These are phyloP conservation scores for Tetranychus cinnabarinus DNA, from an alignment of 1,140 invertebrate genomes.

Conservation along the genomic window DNA sequence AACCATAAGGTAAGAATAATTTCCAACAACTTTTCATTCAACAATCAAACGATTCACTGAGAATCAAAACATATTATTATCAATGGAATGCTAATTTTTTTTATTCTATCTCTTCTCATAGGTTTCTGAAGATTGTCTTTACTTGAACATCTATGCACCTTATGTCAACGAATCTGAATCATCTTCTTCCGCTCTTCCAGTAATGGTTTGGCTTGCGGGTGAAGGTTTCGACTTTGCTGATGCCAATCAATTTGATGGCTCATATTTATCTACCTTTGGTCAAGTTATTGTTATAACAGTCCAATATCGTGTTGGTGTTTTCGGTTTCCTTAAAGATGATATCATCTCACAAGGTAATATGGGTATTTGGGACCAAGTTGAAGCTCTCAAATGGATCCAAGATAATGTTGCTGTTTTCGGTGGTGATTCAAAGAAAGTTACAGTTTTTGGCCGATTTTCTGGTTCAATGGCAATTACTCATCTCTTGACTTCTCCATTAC, in stretches of 20 bases:
- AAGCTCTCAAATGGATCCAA: constrained; percentile 72
- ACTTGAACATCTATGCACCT: constrained; percentile 14
- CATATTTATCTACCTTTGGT: constrained; percentile 14
- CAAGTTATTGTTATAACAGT: constrained; percentile 20
- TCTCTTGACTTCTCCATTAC: constrained; percentile 11
- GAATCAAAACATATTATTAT: too few relatives aligned
- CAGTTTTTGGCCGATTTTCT: constrained; percentile 42
- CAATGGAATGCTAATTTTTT: not conserved
- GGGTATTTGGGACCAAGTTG: constrained; percentile 81
- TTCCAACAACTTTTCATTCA: not conserved
- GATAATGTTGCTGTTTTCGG: constrained; percentile 77
- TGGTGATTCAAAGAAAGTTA: constrained; percentile 72
- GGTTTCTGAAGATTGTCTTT: constrained; percentile 16
- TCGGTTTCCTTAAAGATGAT: constrained; percentile 48
- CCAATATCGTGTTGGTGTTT: constrained; percentile 24
- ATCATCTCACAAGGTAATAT: constrained; percentile 38
- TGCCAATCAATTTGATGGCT: constrained; percentile 8
- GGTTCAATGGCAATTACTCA: constrained; percentile 16
- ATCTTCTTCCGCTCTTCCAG: constrained; percentile 2
- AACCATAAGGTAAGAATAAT: constrained; percentile 1
- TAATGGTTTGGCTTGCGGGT: constrained; percentile 16
- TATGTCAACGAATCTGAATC: not conserved
- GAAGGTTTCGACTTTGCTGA: constrained; percentile 19
- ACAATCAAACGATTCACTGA: too few relatives aligned
- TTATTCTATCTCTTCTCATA: not conserved